Base-by-base conservation (phyloP, 1,140 invertebrate genomes). In the Papilio polyxenes region DNA sequence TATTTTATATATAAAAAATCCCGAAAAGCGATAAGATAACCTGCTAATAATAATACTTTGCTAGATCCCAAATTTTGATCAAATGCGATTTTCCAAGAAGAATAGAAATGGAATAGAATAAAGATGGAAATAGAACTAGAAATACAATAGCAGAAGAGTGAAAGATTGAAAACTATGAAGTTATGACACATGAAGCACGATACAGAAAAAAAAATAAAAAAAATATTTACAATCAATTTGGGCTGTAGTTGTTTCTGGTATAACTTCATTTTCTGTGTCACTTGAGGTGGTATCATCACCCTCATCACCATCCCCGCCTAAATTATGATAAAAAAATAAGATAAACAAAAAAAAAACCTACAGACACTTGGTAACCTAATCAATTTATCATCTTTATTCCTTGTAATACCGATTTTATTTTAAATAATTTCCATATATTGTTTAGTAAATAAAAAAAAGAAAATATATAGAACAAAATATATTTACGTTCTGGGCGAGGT, bases 161-260 rank as follows among this genome's bases (percentile, higher is more conserved):
- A 4, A 65, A 80, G 44, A 80, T 83, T 80, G 40, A 48, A 20
- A 31, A 69, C 2, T 1, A 72, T 56, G 17, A 15, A 51, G n/a
- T 51, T 20, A 1, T 48, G 62, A 10, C 23, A 84, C 87, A 87
- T 92, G 88, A 81, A 75, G 74, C 69, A 82, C 75, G 62, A 51
- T 83, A 81, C 79, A 75, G 83, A 81, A 80, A 83, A 82, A 59
- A 83, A 82, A 3, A 82, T 37, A 81, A 51, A 83, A 82, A 83
- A 56, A 72, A 81, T 49, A 51, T 51, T 75, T 75, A 75, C 75
- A 20, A 20, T 44, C 7, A n/a, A 20, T 44, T 74, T 44, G 15
- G 13, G 8, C 8, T 48, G 75, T 75, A 51, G 75, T 75, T 20
- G 75, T 49, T 75, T 75, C 75, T 13, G 75, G 75, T 53, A 77